Conservation (phyloP, 2,797 vertebrate species). For the Pangasius krempfi region DNA sequence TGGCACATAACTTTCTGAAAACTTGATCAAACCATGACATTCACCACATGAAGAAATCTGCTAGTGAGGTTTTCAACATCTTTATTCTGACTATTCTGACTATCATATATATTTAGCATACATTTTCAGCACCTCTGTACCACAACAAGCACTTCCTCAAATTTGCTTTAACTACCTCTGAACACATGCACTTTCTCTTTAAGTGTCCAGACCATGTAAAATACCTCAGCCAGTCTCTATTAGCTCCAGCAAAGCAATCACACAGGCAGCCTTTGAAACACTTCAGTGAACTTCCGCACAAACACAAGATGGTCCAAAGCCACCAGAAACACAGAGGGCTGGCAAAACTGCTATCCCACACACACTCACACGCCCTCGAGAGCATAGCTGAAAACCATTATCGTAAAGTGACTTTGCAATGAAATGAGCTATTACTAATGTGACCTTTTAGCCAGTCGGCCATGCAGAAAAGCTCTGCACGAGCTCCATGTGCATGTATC, state of each 20-base stretch:
- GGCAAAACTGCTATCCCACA: constrained; percentile 17
- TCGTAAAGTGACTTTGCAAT: constrained; percentile 47
- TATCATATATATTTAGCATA: background rate
- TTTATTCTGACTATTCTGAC: no score
- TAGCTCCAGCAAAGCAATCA: constrained; percentile 19
- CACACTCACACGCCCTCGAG: constrained; percentile 24
- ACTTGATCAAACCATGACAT: background rate
- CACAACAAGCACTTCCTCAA: background rate
- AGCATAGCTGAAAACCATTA: constrained; percentile 45
- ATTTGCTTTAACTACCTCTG: background rate
- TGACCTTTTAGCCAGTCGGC: constrained; percentile 29
- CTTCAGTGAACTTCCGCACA: constrained; percentile 22
- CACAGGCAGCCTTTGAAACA: constrained; percentile 22
- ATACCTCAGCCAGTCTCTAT: constrained; percentile 16
- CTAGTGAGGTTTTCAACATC: no score
- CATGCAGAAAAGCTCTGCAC: background rate
- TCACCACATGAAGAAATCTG: background rate
- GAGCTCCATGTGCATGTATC: background rate
- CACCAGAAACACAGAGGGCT: constrained; percentile 24
- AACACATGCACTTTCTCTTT: constrained; percentile 4
- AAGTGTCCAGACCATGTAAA: constrained; percentile 12
- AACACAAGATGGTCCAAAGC: constrained; percentile 14
- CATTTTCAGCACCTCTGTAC: background rate
- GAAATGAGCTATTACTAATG: constrained; percentile 47
- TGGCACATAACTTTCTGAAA: background rate